Evolutionary conservation across 1,140 invertebrate genomes (phyloP), one percentile per base, ranked within the genome.

Genomic region (Leptonema lineaticorne): DNA sequence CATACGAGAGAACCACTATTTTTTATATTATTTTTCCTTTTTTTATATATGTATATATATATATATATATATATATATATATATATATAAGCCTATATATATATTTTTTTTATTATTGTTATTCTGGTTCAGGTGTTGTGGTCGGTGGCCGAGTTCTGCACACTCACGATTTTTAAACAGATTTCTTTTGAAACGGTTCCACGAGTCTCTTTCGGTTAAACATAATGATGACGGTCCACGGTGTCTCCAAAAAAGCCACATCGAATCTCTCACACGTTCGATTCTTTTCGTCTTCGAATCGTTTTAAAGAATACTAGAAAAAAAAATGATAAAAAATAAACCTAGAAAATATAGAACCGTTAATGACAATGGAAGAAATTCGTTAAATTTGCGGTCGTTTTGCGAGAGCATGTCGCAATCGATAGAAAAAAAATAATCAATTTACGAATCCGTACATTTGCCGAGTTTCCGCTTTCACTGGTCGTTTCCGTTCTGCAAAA

Each of bases 161-260:
- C 67, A 69, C 67, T 72, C 70, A 72, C 70, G 70, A 72, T 72
- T 72, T 72, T 72, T 72, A 72, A 72, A 72, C 56, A 72, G 67
- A 69, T 72, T 72, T 58, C 64, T 64, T 53, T 62, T 64, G 45
- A 64, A 50, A 29, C 33, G 62, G 62, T 48, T 41, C 62, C 16
- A 9, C 37, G 37, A 11, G 16, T 9, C 37, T 9, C 37, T 41
- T 16, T 41, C 37, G 11, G 37, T 33, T n/a, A n/a, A n/a, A n/a
- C n/a, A n/a, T n/a, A n/a, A n/a, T n/a, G n/a, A n/a, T n/a, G n/a
- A n/a, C n/a, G n/a, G n/a, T n/a, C n/a, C n/a, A n/a, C n/a, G n/a
- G 30, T 41, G 37, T 41, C 37, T 41, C 37, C 37, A 16, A 41
- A 41, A 41, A n/a, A n/a, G n/a, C 16, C 37, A 9, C 37, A 41